Evolutionary conservation across 1,140 invertebrate genomes (phyloP), one percentile per base, ranked within the genome.

Genomic region (Cherax destructor): DNA sequence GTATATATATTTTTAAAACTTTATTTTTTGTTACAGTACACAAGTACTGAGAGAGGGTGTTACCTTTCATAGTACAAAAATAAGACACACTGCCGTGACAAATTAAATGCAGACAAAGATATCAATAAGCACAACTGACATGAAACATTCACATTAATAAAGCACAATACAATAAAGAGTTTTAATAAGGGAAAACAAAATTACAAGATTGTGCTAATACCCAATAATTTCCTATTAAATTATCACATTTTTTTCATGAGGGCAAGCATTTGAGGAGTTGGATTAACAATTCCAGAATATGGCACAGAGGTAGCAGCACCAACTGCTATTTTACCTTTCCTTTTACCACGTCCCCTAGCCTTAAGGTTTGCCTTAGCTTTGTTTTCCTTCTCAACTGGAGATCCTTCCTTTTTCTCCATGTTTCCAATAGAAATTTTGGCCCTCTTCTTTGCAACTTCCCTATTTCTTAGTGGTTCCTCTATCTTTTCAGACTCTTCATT

Each of bases 241-340:
- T 41, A 41, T 24, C 77, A 92, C 85, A 69, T 89, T 93, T 85
- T 94, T 93, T 86, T 94, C 88, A 91, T 93, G 56, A 79, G 93
- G 90, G 56, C 94, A 72, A 86, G 93, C 93, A 89, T 92, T 92
- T 76, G 92, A 93, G 93, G 94, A 93, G 88, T 93, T 87, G 92
- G 94, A 94, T 77, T 94, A 89, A 47, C 93, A 88, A 69, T 86
- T 47, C 41, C 91, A 92, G 30, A 83, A 41, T 52, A 86, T 16
- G 74, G 52, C 61, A 24, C 78, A 79, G 80, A 93, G 78, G 56
- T 56, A 10, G 80, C 30, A 78, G 84, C 13, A 91, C 93, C 88
- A 94, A 90, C 65, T 90, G 91, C n/a, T 18, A 49, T 52, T 69
- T 65, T 52, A 41, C 13, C 24, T n/a, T 24, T 30, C 24, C 61